A percentile compares a stretch with the other conserved stretches of the same genome.
phyloP scores from a whole-genome alignment of 2,888 invertebrate genomes.

The Drosophila emarginata region DNA sequence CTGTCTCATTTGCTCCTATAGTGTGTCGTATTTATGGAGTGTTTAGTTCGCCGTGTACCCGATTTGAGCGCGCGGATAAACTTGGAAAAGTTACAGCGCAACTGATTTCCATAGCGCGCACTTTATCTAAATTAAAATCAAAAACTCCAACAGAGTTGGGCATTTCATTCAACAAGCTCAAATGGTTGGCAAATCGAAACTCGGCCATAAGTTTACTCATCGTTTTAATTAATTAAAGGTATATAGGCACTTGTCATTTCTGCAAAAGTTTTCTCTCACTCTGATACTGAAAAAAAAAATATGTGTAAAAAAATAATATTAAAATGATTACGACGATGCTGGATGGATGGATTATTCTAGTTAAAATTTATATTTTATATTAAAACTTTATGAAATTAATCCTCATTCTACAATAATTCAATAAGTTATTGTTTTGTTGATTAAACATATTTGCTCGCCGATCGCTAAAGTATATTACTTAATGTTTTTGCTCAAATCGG shows the following conservation, averaged over 20 bases:
- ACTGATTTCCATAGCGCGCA: conserved; percentile 68
- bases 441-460: no score
- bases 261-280: no score
- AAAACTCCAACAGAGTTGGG: conserved; percentile 47
- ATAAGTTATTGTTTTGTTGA: no score
- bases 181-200: conserved; percentile 11
- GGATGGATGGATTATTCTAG: no score
- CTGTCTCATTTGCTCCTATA: not conserved
- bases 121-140: conserved; percentile 77
- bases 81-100: conserved; percentile 59
- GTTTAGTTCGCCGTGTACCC: conserved; percentile 66
- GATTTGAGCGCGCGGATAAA: conserved; percentile 61
- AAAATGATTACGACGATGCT: no score
- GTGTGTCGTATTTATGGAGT: conserved; percentile 66
- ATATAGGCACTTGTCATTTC: not conserved
- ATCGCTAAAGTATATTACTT: no score
- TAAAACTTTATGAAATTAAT: no score
- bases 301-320: no score
- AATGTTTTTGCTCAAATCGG: no score
- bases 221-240: not conserved
- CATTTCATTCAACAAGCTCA: conserved; percentile 34
- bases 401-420: no score
- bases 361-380: no score
- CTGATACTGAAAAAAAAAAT: no score
- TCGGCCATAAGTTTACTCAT: conserved; percentile 3